Conservation (phyloP, 2,888 invertebrate genomes). For the Harpagoxenus sublaevis region DNA sequence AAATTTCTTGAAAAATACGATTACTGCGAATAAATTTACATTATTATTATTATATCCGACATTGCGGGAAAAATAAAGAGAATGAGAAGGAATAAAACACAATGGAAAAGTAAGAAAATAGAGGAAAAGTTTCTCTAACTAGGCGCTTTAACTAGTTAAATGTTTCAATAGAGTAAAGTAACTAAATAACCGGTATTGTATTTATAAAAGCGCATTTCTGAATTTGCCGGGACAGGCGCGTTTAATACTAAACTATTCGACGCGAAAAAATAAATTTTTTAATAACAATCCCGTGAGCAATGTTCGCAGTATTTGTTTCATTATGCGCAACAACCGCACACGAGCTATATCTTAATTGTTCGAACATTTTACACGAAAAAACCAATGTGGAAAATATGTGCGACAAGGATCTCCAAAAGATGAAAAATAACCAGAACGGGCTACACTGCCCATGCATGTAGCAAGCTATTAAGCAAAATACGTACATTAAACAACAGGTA, state of each 20-base stretch:
- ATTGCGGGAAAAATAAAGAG: not conserved
- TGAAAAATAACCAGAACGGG: constrained; percentile 14
- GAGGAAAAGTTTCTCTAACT: not conserved
- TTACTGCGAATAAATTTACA: not conserved
- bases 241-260: constrained; percentile 29
- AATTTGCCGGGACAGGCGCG: not conserved
- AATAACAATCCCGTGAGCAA: constrained; percentile 25
- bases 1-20: not conserved
- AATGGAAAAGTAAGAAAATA: not conserved
- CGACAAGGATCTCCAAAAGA: constrained; percentile 1
- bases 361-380: constrained; percentile 19
- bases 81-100: not conserved
- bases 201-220: not conserved
- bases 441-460: not conserved
- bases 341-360: not conserved
- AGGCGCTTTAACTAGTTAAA: constrained; percentile 2
- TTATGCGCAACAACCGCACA: constrained; percentile 20
- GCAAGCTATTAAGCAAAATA: constrained; percentile 6
- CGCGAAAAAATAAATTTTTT: not conserved
- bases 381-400: constrained; percentile 30
- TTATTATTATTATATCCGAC: not conserved
- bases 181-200: constrained; percentile 2
- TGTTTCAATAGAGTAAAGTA: not conserved
- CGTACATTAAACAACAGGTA: constrained; percentile 12
- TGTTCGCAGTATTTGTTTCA: not conserved